Evolutionary conservation across 1,140 invertebrate species (phyloP).

Genomic region (Drosophila willistoni): DNA sequence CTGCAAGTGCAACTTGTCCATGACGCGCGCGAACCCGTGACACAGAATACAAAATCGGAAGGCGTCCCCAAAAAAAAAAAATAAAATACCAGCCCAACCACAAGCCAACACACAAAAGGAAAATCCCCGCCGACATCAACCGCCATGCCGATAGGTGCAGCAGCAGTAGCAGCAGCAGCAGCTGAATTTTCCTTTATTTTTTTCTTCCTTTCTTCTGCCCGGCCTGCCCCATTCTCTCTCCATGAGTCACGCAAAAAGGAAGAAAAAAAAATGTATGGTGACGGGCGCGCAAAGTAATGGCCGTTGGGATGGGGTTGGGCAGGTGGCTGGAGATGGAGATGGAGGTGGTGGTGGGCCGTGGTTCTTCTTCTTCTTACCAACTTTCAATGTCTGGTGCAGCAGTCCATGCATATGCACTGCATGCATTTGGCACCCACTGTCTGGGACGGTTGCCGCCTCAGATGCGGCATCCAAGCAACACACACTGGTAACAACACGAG

Average conservation of each 20-base stretch:
- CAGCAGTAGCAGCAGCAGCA: not conserved
- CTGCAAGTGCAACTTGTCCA: not conserved
- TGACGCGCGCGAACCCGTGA: constrained; percentile 63
- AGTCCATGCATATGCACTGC: constrained; percentile 38
- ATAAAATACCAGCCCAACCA: not conserved
- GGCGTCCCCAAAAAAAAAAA: constrained; percentile 22
- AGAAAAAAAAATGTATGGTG: constrained; percentile 22
- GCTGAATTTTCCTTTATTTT: constrained; percentile 17
- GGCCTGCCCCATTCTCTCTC: constrained; percentile 1
- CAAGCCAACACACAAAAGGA: constrained; percentile 50
- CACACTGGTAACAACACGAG: constrained; percentile 37
- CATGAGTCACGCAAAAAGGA: not conserved
- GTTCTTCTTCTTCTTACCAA: constrained; percentile 15
- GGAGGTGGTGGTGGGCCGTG: not conserved
- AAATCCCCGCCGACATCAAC: constrained; percentile 27
- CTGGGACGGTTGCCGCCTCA: constrained; percentile 61
- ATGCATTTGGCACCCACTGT: constrained; percentile 36
- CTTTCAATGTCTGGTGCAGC: constrained; percentile 32
- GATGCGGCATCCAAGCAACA: constrained; percentile 6
- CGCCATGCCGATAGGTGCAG: constrained; percentile 6
- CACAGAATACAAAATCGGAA: constrained; percentile 67
- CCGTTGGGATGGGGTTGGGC: not conserved
- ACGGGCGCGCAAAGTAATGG: not conserved
- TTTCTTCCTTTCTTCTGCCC: not conserved
- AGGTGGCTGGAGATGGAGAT: too few relatives aligned